phyloP scores from a whole-genome alignment of 1,140 invertebrate species.

The Ylistrum balloti region DNA sequence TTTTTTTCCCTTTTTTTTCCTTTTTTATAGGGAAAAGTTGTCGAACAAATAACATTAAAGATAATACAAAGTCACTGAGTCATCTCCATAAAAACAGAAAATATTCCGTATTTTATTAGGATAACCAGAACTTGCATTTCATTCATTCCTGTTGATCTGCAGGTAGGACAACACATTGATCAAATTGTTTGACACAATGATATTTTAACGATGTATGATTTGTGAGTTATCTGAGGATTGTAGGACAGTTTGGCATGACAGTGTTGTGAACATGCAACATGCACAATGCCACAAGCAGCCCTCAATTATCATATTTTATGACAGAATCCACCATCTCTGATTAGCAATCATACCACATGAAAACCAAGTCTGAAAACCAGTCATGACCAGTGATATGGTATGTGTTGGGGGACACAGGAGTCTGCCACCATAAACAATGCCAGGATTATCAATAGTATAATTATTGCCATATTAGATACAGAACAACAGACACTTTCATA shows the following conservation, averaged over 20 bases:
- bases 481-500: not conserved
- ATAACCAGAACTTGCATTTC: not conserved
- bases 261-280: not conserved
- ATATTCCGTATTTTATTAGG: not conserved
- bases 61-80: not conserved
- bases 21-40: too few relatives aligned
- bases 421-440: not conserved
- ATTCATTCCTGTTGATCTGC: not conserved
- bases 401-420: not conserved
- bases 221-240: not conserved
- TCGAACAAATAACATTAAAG: too few relatives aligned
- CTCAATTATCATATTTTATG: conserved; percentile 3
- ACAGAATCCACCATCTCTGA: not conserved
- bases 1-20: too few relatives aligned
- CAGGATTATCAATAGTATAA: not conserved
- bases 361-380: not conserved
- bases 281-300: not conserved
- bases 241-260: not conserved
- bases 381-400: not conserved
- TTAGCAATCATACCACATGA: not conserved
- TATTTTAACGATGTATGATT: not conserved
- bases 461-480: not conserved
- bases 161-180: not conserved
- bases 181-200: not conserved
- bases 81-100: not conserved